Percentiles rank a stretch among this genome's conserved stretches.
phyloP scores from a whole-genome alignment of 2,888 invertebrate species.

The Scaptomyza tumidula region DNA sequence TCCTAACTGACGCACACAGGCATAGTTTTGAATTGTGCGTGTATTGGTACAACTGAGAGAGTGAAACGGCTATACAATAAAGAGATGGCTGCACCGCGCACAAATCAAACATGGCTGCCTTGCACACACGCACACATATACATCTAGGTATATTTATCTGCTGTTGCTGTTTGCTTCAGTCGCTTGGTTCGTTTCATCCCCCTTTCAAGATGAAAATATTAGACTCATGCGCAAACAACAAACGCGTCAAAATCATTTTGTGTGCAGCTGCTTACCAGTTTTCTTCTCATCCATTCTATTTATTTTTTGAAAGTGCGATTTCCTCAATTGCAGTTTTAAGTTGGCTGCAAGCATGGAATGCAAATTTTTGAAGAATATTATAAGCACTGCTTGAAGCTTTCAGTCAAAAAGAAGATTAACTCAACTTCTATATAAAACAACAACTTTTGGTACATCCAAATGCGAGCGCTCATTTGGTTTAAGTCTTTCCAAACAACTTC shows the following conservation, averaged over 20 bases:
- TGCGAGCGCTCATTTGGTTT: constrained; percentile 11
- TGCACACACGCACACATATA: constrained; percentile 7
- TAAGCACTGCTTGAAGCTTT: constrained; percentile 22
- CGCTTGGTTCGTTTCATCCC: constrained; percentile 26
- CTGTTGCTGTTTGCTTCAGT: not conserved
- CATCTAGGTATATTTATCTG: constrained; percentile 26
- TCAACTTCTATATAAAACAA: constrained; percentile 1
- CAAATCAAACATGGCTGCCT: constrained; percentile 59
- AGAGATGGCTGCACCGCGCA: constrained; percentile 32
- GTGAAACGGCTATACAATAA: constrained; percentile 15
- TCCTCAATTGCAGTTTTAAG: constrained; percentile 67
- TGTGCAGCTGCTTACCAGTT: constrained; percentile 46
- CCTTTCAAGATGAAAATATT: constrained; percentile 1
- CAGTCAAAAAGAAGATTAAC: constrained; percentile 29
- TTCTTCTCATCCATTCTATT: constrained; percentile 1
- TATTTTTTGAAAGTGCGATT: constrained; percentile 35
- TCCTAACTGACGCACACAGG: constrained; percentile 41
- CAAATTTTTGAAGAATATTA: constrained; percentile 48
- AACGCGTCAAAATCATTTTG: constrained; percentile 22
- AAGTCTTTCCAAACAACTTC: constrained; percentile 42
- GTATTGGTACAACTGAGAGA: constrained; percentile 34
- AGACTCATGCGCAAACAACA: constrained; percentile 65
- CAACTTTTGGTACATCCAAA: constrained; percentile 8
- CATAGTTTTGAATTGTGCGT: constrained; percentile 14
- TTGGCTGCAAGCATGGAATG: constrained; percentile 57